These are phyloP conservation scores for Carollia perspicillata DNA, from an alignment of 2,113 vertebrate species.

Conservation along the genomic window DNA sequence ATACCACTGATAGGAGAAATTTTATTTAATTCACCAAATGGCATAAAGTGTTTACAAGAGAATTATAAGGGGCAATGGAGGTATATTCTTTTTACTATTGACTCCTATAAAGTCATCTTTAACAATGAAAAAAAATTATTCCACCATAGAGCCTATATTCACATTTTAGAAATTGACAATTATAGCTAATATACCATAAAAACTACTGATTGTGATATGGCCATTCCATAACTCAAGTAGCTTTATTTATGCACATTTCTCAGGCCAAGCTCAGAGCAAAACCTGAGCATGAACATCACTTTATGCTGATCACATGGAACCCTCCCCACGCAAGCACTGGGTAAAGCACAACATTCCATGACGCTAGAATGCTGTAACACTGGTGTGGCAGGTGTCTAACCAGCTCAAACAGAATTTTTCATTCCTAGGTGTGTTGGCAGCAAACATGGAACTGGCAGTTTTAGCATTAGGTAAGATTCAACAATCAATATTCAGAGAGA, in stretches of 20 bases:
- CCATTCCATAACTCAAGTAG: neutral
- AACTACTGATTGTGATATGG: neutral
- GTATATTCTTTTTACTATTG: neutral
- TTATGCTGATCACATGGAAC: neutral
- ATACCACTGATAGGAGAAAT: neutral
- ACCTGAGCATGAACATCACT: neutral
- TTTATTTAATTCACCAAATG: neutral
- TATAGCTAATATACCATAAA: neutral
- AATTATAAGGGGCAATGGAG: neutral
- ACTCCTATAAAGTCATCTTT: neutral
- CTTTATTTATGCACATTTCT: neutral
- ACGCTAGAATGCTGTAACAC: neutral
- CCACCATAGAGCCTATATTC: neutral
- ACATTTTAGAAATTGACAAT: neutral
- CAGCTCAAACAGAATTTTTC: neutral
- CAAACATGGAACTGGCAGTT: neutral
- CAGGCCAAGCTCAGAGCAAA: neutral
- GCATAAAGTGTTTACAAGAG: neutral
- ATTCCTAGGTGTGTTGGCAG: neutral
- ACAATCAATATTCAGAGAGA: slow-evolving; percentile 12
- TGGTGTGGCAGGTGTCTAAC: neutral
- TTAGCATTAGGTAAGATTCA: neutral
- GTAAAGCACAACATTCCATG: neutral
- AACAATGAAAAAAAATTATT: neutral
- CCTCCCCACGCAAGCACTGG: neutral